Evolutionary conservation across 2,113 vertebrate genomes (phyloP).

Genomic region (Tupaia chinensis): DNA sequence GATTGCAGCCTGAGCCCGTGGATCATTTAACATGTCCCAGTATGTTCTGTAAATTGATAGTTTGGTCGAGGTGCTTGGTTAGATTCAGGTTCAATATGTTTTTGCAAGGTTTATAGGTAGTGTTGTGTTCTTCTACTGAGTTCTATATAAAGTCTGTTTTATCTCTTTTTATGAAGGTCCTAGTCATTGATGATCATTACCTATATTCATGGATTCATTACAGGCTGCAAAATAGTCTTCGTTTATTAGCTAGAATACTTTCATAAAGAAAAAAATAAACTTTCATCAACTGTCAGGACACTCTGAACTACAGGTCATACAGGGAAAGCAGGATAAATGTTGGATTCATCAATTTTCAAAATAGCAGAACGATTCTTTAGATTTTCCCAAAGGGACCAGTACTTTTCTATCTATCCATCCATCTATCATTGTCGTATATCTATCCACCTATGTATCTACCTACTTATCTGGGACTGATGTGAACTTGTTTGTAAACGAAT

Average conservation of each 20-base stretch:
- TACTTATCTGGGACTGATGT: background rate
- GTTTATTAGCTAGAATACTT: background rate
- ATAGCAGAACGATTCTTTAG: background rate
- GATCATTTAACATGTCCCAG: background rate
- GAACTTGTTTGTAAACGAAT: slow-evolving; percentile 5
- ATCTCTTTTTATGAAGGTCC: background rate
- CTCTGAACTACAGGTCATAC: background rate
- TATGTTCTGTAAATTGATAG: background rate
- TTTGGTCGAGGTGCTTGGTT: background rate
- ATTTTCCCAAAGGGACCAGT: background rate
- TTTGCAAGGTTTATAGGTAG: background rate
- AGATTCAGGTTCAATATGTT: background rate
- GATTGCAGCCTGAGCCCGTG: too few species aligned
- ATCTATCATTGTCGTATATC: background rate
- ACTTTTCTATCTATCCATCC: background rate
- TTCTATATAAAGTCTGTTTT: background rate
- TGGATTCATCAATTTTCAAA: background rate
- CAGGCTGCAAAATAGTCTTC: background rate
- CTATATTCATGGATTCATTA: background rate
- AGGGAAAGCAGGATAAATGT: background rate
- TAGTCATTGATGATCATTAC: background rate
- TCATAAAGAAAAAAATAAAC: background rate
- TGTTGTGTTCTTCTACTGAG: background rate
- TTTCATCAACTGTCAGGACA: background rate
- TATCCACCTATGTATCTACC: background rate